These are phyloP conservation scores for Pollenia angustigena DNA, from an alignment of 2,888 invertebrate species.

Conservation along the genomic window DNA sequence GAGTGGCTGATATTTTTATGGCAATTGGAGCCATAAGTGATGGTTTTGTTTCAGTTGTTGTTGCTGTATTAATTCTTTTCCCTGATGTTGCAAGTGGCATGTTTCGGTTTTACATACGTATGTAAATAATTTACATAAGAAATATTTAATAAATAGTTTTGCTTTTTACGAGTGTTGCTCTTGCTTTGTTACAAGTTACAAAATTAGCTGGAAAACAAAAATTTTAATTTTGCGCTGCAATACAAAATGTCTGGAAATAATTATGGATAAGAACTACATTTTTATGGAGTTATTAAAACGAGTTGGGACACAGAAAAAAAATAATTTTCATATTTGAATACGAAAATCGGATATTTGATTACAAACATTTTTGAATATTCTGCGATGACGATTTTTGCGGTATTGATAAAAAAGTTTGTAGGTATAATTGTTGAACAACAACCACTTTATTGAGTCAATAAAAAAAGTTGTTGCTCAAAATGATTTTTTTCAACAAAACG, in stretches of 20 bases:
- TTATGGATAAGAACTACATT: conserved; percentile 39
- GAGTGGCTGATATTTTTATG: conserved; percentile 40
- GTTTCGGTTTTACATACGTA: conserved; percentile 20
- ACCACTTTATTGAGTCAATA: too few relatives aligned
- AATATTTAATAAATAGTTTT: conserved; percentile 63
- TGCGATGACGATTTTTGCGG: too few relatives aligned
- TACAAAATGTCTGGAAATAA: conserved; percentile 38
- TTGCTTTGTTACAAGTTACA: conserved; percentile 18
- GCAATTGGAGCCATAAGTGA: conserved; percentile 4
- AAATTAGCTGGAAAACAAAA: conserved; percentile 45
- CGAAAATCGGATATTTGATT: too few relatives aligned
- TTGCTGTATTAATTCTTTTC: background rate
- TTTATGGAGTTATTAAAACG: conserved; percentile 34
- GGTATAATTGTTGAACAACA: too few relatives aligned
- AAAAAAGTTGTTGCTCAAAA: too few relatives aligned
- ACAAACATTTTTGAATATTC: too few relatives aligned
- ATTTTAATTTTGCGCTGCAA: background rate
- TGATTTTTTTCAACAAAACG: too few relatives aligned
- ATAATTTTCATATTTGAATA: too few relatives aligned
- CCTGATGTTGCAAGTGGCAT: conserved; percentile 43
- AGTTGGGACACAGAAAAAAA: too few relatives aligned
- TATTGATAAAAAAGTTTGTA: too few relatives aligned
- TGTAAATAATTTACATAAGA: conserved; percentile 54
- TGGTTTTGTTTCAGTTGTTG: background rate
- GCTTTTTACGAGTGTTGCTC: conserved; percentile 22